Conservation (phyloP, 2,113 vertebrate genomes). For the Glaucomys volans region DNA sequence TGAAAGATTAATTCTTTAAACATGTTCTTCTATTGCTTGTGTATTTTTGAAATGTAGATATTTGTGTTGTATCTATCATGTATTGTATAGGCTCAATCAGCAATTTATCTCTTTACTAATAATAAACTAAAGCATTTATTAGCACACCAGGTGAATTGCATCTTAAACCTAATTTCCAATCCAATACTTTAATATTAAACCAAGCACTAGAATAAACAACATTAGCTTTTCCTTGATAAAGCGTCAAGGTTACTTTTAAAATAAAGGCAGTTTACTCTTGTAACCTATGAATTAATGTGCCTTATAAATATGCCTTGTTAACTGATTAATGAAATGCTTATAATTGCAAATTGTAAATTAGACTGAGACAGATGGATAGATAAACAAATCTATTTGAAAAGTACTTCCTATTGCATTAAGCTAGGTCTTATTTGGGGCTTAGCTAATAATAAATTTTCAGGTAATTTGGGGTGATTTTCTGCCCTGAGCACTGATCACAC, state of each 20-base stretch:
- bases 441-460: constrained; percentile 69
- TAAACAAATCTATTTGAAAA: constrained; percentile 63
- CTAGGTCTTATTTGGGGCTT: constrained; percentile 30
- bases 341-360: constrained; percentile 79
- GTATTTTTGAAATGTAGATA: constrained; percentile 38
- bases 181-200: constrained; percentile 43
- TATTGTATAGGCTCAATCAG: constrained; percentile 42
- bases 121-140: constrained; percentile 57
- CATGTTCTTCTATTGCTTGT: not conserved
- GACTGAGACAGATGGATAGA: constrained; percentile 66
- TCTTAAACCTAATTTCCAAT: constrained; percentile 50
- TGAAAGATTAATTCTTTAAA: constrained; percentile 38
- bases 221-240: constrained; percentile 62
- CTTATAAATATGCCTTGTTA: constrained; percentile 82
- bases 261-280: constrained; percentile 60
- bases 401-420: constrained; percentile 60
- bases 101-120: constrained; percentile 38
- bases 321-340: constrained; percentile 79
- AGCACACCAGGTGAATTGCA: constrained; percentile 50
- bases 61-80: constrained; percentile 16
- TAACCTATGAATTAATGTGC: constrained; percentile 71
- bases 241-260: constrained; percentile 64
- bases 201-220: constrained; percentile 25
- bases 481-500: constrained; percentile 21
- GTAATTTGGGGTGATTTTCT: constrained; percentile 72